phyloP scores from a whole-genome alignment of 2,113 vertebrate species.

The Dasypus novemcinctus region DNA sequence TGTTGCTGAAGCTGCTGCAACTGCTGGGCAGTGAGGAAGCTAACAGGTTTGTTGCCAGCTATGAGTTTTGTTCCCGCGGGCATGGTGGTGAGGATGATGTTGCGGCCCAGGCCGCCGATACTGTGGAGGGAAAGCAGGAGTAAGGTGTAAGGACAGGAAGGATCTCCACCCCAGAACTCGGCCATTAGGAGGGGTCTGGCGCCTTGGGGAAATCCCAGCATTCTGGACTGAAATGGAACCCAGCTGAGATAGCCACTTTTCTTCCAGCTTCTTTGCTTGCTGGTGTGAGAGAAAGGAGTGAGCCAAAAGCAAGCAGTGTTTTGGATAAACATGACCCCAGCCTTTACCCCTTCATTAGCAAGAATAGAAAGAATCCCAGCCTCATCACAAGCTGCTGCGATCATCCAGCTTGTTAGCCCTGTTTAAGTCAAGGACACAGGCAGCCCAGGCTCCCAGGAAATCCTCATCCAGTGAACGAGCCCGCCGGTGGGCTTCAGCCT shows the following conservation, averaged over 20 bases:
- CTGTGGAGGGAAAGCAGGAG: slow-evolving; percentile 76
- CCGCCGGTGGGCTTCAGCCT: neutral
- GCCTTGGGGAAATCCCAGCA: neutral
- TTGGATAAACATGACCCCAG: neutral
- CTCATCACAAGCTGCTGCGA: neutral
- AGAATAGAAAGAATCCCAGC: neutral
- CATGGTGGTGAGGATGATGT: slow-evolving; percentile 98
- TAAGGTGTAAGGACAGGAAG: neutral
- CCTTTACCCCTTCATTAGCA: neutral
- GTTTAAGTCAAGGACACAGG: neutral
- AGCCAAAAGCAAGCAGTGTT: neutral
- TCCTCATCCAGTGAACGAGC: neutral
- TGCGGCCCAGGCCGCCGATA: slow-evolving; percentile 94
- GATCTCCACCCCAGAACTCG: neutral
- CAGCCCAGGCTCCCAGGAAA: neutral
- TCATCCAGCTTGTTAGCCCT: neutral
- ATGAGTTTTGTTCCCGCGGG: slow-evolving; percentile 97
- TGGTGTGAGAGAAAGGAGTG: neutral
- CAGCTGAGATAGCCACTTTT: neutral
- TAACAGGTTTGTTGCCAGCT: slow-evolving; percentile 97
- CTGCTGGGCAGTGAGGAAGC: slow-evolving; percentile 97
- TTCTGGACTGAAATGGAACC: neutral
- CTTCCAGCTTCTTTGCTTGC: neutral
- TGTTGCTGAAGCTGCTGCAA: slow-evolving; percentile 98
- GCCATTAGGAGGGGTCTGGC: neutral